These are phyloP conservation scores for Chaetogeoica ovagalla DNA, from an alignment of 2,888 invertebrate genomes.

Conservation along the genomic window DNA sequence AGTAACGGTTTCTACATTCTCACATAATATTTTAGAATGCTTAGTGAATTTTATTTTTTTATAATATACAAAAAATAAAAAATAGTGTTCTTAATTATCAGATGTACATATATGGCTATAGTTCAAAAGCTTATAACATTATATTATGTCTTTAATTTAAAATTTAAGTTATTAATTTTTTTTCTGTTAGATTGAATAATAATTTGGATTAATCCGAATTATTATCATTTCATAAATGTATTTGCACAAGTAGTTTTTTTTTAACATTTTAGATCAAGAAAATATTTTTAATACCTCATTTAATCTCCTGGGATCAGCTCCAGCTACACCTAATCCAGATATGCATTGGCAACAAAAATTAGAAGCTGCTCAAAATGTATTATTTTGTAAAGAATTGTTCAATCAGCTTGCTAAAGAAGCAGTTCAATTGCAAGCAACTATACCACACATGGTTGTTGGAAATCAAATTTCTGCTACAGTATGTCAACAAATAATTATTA, in stretches of 20 bases:
- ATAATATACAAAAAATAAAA: no score
- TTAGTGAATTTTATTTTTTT: no score
- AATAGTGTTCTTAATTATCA: no score
- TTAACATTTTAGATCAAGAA: constrained; percentile 73
- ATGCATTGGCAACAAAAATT: constrained; percentile 93
- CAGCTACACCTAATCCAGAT: constrained; percentile 73
- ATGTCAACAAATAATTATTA: constrained; percentile 57
- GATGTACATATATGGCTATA: no score
- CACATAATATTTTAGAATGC: no score
- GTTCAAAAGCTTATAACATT: no score
- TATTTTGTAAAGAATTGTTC: constrained; percentile 95
- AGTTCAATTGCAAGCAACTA: constrained; percentile 87
- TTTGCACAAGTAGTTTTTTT: constrained; percentile 3
- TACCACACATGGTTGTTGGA: constrained; percentile 95
- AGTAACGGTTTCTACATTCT: no score
- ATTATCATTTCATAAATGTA: not conserved
- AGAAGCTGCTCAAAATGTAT: constrained; percentile 95
- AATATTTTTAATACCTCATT: constrained; percentile 83
- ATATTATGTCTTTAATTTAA: no score
- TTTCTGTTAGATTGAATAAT: not conserved
- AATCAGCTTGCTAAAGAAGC: constrained; percentile 93
- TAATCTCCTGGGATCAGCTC: constrained; percentile 75
- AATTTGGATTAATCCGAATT: not conserved
- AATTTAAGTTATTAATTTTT: no score
- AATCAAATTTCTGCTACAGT: constrained; percentile 96